phyloP scores from a whole-genome alignment of 2,888 invertebrate genomes.

The Acanthoscelides obtectus region DNA sequence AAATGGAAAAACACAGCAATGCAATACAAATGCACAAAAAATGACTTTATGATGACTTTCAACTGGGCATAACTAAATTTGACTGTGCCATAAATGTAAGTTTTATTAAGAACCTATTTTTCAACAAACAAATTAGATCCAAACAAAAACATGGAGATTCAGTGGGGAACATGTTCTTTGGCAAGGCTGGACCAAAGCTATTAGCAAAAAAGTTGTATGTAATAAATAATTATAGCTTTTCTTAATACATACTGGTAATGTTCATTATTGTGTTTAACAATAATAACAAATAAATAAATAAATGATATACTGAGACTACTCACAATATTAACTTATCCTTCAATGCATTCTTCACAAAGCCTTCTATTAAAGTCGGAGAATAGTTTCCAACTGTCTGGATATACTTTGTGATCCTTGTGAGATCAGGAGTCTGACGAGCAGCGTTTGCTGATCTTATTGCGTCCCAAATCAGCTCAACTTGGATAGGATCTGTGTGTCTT shows the following conservation, averaged over 20 bases:
- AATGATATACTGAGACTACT: slow-evolving; percentile 25
- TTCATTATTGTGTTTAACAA: neutral
- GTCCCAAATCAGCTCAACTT: slow-evolving; percentile 45
- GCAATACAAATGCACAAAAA: too few relatives aligned
- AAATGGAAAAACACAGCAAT: too few relatives aligned
- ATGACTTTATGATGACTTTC: too few relatives aligned
- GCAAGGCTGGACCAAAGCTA: too few relatives aligned
- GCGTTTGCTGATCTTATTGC: slow-evolving; percentile 37
- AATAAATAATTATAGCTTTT: neutral
- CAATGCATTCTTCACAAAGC: neutral
- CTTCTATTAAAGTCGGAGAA: slow-evolving; percentile 35
- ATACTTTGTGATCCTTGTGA: slow-evolving; percentile 36
- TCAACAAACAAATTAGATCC: too few relatives aligned
- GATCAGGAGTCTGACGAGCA: slow-evolving; percentile 35
- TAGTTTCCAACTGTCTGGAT: slow-evolving; percentile 36
- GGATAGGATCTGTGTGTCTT: slow-evolving; percentile 41
- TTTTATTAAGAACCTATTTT: too few relatives aligned
- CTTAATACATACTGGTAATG: neutral
- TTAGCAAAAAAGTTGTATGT: too few relatives aligned
- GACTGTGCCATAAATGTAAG: too few relatives aligned
- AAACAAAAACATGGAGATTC: too few relatives aligned
- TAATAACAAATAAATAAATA: too few relatives aligned
- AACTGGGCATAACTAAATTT: too few relatives aligned
- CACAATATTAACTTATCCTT: slow-evolving; percentile 42
- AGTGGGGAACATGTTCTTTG: too few relatives aligned